Evolutionary conservation across 2,888 invertebrate genomes (phyloP).

Genomic region (Amphipyra berbera): DNA sequence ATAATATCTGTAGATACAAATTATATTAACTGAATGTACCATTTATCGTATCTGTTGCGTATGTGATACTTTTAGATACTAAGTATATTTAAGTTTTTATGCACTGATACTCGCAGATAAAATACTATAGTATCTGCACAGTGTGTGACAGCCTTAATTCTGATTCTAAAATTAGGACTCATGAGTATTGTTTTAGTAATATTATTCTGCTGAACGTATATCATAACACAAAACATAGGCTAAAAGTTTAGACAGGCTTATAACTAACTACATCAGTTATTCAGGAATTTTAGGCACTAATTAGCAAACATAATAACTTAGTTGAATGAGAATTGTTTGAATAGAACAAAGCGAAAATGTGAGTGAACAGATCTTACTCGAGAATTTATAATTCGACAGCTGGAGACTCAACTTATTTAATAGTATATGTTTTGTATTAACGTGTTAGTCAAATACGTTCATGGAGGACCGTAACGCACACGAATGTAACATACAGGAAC

Average conservation of each 20-base stretch:
- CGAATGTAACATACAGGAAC: no score
- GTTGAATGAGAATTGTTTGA: background rate
- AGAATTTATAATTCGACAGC: background rate
- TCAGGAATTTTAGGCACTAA: conserved; percentile 1
- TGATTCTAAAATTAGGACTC: background rate
- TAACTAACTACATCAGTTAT: background rate
- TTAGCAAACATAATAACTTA: background rate
- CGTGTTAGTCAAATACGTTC: background rate
- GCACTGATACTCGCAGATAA: no score
- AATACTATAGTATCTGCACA: no score
- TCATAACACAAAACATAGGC: background rate
- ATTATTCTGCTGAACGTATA: background rate
- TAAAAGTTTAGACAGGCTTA: background rate
- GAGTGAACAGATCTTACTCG: background rate
- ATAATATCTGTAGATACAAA: no score
- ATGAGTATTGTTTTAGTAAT: background rate
- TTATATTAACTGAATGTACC: no score
- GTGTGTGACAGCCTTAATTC: no score
- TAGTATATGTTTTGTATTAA: background rate
- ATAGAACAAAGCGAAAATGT: background rate
- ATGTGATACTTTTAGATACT: no score
- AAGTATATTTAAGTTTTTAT: no score
- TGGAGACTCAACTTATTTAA: background rate
- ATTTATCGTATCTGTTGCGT: no score
- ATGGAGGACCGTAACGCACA: no score